phyloP scores from a whole-genome alignment of 2,113 vertebrate genomes.

The Tychaedon coryphoeus region DNA sequence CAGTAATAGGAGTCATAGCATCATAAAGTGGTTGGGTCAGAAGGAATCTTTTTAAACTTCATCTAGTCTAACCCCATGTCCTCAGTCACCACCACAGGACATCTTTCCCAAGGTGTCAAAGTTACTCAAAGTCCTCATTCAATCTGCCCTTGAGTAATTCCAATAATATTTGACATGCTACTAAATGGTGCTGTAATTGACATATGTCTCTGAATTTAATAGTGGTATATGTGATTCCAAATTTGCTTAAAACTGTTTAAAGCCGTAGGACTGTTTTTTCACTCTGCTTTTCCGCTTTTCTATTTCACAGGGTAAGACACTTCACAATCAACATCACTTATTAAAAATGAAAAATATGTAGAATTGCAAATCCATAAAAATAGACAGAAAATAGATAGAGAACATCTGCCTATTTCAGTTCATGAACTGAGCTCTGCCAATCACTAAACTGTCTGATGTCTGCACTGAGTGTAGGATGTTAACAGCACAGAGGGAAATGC shows the following conservation, averaged over 20 bases:
- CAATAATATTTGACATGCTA: background rate
- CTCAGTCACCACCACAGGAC: accelerated
- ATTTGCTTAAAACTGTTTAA: background rate
- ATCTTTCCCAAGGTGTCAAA: background rate
- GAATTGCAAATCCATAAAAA: background rate
- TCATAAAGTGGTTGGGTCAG: background rate
- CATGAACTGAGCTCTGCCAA: background rate
- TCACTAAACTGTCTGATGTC: background rate
- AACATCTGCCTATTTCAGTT: background rate
- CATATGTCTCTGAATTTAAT: background rate
- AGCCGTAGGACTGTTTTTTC: background rate
- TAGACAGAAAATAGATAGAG: background rate
- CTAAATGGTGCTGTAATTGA: background rate
- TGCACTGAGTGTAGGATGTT: background rate
- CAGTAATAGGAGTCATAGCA: background rate
- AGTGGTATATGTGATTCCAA: background rate
- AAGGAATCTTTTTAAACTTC: background rate
- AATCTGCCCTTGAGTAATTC: background rate
- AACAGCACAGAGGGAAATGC: background rate
- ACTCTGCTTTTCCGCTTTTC: background rate
- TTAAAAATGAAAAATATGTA: background rate
- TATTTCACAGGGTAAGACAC: background rate
- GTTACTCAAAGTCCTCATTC: background rate
- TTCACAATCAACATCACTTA: background rate
- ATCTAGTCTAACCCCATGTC: background rate